Base-by-base conservation (phyloP, 2,797 vertebrate species). In the Decapterus maruadsi region DNA sequence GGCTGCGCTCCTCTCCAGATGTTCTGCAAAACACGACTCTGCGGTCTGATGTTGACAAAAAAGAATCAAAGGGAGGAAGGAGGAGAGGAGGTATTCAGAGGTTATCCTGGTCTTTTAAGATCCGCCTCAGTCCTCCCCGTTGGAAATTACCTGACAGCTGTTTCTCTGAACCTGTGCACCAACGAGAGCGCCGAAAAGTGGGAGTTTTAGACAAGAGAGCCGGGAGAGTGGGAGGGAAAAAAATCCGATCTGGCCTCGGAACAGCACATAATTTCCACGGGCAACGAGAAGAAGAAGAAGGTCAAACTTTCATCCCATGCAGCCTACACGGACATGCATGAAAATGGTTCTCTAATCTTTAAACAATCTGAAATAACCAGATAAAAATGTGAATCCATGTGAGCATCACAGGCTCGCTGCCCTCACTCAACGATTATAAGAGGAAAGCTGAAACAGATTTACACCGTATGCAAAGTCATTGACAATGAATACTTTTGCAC, bases 61-160 rank as follows among this genome's bases (percentile, higher is more conserved):
- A 7, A 85, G 68, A 76, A 80, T 56, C 81, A 90, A 81, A 88
- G 79, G 53, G 48, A 75, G 64, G 68, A 85, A 58, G 76, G 36
- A 46, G 48, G 36, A 46, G 48, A 65, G 67, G 60, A 67, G 60
- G 51, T 45, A 72, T 87, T 90, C 75, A 72, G 79, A 77, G 77
- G 78, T 84, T 75, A 86, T 78, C 75, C 45, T 75, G n/a, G 50
- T 61, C 59, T 77, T 80, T 81, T 50, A 84, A 80, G 57, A 17
- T n/a, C 36, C 61, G 29, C 29, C 50, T 74, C 61, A 54, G 56
- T 64, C 57, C 74, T 76, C 76, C 66, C 22, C 45, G 48, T 20
- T 87, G 79, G 75, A 89, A 92, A 91, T 57, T 61, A 89, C 56
- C 66, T 72, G 72, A 72, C 84, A 91, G 87, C 89, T 87, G 88